Evolutionary conservation across 2,888 invertebrate species (phyloP).

Genomic region (Pseudanteris insignis): DNA sequence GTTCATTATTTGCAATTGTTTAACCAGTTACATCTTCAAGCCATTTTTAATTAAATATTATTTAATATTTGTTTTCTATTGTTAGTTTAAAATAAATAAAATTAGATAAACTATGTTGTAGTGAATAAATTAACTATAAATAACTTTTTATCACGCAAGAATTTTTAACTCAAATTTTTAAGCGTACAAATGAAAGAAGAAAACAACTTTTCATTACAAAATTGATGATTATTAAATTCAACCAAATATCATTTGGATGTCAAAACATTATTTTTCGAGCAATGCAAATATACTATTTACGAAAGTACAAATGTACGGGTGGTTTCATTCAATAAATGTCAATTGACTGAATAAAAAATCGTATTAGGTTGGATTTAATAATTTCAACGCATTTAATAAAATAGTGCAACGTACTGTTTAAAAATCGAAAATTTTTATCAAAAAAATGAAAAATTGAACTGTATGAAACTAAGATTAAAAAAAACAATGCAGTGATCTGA

Average conservation of each 20-base stretch:
- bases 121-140: too few relatives aligned
- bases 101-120: too few relatives aligned
- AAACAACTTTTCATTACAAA: constrained; percentile 23
- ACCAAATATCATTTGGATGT: constrained; percentile 2
- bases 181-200: too few relatives aligned
- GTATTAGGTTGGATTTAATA: constrained; percentile 28
- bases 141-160: background rate
- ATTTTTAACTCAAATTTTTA: too few relatives aligned
- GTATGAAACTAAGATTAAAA: constrained; percentile 41
- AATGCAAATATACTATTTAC: constrained; percentile 10
- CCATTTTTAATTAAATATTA: too few relatives aligned
- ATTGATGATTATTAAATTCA: constrained; percentile 31
- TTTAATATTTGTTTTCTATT: too few relatives aligned
- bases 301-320: constrained; percentile 26
- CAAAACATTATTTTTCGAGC: constrained; percentile 1
- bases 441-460: too few relatives aligned
- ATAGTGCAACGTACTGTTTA: constrained; percentile 49
- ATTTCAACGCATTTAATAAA: constrained; percentile 40
- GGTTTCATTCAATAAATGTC: too few relatives aligned
- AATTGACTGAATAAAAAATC: too few relatives aligned
- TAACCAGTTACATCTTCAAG: too few relatives aligned
- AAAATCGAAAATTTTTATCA: constrained; percentile 3
- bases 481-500: constrained; percentile 58
- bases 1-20: too few relatives aligned
- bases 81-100: too few relatives aligned